Conservation (phyloP, 2,113 vertebrate genomes). For the Lucifuga dentata region DNA sequence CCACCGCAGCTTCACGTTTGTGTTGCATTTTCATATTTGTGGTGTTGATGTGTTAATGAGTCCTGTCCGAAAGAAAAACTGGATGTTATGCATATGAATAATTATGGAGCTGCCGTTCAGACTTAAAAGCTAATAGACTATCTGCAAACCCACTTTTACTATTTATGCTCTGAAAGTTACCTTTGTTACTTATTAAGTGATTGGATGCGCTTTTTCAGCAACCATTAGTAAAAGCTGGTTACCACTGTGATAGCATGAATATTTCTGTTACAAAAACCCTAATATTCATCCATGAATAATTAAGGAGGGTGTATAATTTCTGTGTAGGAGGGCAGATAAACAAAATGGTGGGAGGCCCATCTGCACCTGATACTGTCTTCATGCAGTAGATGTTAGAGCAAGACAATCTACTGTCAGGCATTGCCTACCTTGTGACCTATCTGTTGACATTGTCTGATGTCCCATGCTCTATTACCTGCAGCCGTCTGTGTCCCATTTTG, state of each 20-base stretch:
- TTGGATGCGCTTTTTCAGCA: not conserved
- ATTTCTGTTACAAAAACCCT: conserved; percentile 13
- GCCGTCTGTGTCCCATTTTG: not conserved
- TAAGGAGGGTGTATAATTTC: conserved; percentile 59
- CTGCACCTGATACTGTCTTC: not conserved
- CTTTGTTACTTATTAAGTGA: conserved; percentile 30
- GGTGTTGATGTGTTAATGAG: not conserved
- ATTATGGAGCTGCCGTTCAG: conserved; percentile 22
- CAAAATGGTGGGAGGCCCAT: conserved; percentile 55
- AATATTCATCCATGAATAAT: conserved; percentile 68
- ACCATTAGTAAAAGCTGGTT: conserved; percentile 4
- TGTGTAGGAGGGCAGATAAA: conserved; percentile 39
- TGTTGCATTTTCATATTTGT: not conserved
- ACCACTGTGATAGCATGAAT: conserved; percentile 22
- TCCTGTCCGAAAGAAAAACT: not conserved
- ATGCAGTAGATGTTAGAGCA: not conserved
- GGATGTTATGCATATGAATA: not conserved
- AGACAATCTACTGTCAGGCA: conserved; percentile 2
- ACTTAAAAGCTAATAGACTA: not conserved
- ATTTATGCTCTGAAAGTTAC: conserved; percentile 39
- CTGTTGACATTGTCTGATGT: conserved; percentile 59
- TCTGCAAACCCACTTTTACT: not conserved
- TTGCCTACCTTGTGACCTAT: conserved; percentile 45
- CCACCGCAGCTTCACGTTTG: not conserved
- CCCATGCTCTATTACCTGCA: conserved; percentile 19